Evolutionary conservation across 2,113 vertebrate genomes (phyloP), one percentile per base, ranked within the genome.

Genomic region (Garra rufa): DNA sequence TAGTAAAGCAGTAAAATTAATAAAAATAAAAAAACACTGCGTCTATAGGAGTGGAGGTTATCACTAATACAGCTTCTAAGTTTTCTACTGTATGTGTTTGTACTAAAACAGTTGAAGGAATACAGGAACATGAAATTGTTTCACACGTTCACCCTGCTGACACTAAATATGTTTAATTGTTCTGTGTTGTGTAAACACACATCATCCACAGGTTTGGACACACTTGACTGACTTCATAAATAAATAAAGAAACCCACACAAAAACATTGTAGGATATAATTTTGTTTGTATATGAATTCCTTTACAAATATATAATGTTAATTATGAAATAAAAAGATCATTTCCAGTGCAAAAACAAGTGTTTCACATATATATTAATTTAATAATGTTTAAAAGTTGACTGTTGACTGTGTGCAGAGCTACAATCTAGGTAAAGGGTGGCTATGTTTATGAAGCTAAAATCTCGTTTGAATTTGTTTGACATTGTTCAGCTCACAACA

Each of bases 141-240:
- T 43, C 13, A 44, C 30, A 14, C n/a, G 26, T 61, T 46, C 14
- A 2, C 21, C 30, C 28, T 41, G 50, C 52, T 44, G 41, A 26
- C 21, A 26, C 15, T 65, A 34, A 50, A 75, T 17, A 28, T 21
- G 24, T 55, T 38, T 28, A 44, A 44, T 28, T 41, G 14, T 44
- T 46, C 24, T 21, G 2, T 78, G 76, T 57, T 80, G 59, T 46
- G 15, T 30, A 48, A 65, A 80, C 61, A 38, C 41, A 71, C 21
- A 75, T 7, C 46, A 48, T 44, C 73, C 26, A 69, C 9, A 70
- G 46, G 73, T 28, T 28, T 50, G 26, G 46, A 75, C 46, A 50
- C 26, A 28, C 46, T 75, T 75, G 46, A 75, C 73, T 75, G 44
- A 75, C 24, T 48, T 50, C 17, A n/a, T 57, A 19, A 48, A 75